These are phyloP conservation scores for Ctenopoma kingsleyae DNA, from an alignment of 2,797 vertebrate species.

Conservation along the genomic window DNA sequence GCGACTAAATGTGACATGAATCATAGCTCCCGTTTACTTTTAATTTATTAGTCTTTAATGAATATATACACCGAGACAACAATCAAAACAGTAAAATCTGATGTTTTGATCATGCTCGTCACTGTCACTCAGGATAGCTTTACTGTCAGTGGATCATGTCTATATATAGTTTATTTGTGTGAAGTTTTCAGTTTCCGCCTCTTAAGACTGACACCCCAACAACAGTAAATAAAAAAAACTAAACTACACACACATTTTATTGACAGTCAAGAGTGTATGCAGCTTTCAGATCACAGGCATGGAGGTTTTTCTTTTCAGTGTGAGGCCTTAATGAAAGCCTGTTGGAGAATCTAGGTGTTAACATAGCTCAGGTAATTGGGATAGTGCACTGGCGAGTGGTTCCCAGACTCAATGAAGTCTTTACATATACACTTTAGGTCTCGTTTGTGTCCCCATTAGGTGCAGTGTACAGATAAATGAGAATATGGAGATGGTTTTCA, in stretches of 20 bases:
- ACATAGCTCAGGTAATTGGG: conserved; percentile 77
- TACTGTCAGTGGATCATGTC: conserved; percentile 28
- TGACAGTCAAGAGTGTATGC: not conserved
- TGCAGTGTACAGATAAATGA: conserved; percentile 52
- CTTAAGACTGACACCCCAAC: conserved; percentile 19
- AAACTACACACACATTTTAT: no score
- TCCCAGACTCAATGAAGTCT: conserved; percentile 60
- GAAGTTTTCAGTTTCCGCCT: conserved; percentile 14
- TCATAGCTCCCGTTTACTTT: conserved; percentile 52
- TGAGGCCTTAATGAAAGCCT: conserved; percentile 62
- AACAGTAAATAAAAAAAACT: not conserved
- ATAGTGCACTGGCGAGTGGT: conserved; percentile 61
- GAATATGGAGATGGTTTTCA: conserved; percentile 44
- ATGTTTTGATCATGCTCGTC: conserved; percentile 19
- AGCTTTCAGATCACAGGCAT: conserved; percentile 16
- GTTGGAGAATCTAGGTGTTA: conserved; percentile 56
- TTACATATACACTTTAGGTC: conserved; percentile 22
- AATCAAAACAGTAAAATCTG: conserved; percentile 7
- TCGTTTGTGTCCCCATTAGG: conserved; percentile 31
- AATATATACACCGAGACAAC: conserved; percentile 37
- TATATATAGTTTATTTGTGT: conserved; percentile 16
- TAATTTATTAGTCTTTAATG: conserved; percentile 78
- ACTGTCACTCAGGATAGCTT: conserved; percentile 21
- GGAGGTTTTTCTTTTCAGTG: conserved; percentile 41
- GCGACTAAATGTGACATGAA: conserved; percentile 69